Base-by-base conservation (phyloP, 2,113 vertebrate genomes). In the Apus apus region DNA sequence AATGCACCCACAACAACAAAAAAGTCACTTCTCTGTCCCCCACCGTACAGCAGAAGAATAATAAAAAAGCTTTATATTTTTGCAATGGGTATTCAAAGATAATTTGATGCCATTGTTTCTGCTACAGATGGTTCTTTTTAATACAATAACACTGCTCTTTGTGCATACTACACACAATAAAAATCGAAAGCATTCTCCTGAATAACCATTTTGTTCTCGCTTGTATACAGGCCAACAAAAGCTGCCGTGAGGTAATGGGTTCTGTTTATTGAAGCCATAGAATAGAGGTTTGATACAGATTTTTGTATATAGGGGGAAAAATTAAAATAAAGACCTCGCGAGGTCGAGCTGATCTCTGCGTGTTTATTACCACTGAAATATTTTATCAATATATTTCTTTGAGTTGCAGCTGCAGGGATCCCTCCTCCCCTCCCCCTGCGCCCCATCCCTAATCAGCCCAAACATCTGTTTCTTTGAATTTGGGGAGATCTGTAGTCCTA, bases 31-130 rank as follows among this genome's bases (percentile, higher is more conserved):
- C 99, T 99, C 98, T 98, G 98, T 98, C 98, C 98, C 98, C 98
- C 98, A 98, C 98, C 98, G 98, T 97, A 99, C 98, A 99, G 98
- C 99, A 99, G 98, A 99, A 99, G 93, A 98, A 98, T 97, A 98
- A 98, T 96, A 97, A 97, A 99, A 99, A 99, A 99, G 99, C 99
- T 99, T 99, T 99, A 99, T 99, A 99, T 99, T 99, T 99, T 99
- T 99, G 99, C 99, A 99, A 98, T 98, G 99, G 98, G 98, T 99
- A 99, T 99, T 99, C 99, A 99, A 98, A 99, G 99, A 99, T 99
- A 99, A 99, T 99, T 99, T 99, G 99, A 99, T 99, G 99, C 99
- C 98, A 99, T 99, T 99, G 99, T 99, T 99, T 99, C 99, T 99
- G 99, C 98, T 99, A 99, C 99, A 99, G 99, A 99, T 99, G 99